phyloP scores from a whole-genome alignment of 1,140 invertebrate genomes.

The Plectrocnemia conspersa region DNA sequence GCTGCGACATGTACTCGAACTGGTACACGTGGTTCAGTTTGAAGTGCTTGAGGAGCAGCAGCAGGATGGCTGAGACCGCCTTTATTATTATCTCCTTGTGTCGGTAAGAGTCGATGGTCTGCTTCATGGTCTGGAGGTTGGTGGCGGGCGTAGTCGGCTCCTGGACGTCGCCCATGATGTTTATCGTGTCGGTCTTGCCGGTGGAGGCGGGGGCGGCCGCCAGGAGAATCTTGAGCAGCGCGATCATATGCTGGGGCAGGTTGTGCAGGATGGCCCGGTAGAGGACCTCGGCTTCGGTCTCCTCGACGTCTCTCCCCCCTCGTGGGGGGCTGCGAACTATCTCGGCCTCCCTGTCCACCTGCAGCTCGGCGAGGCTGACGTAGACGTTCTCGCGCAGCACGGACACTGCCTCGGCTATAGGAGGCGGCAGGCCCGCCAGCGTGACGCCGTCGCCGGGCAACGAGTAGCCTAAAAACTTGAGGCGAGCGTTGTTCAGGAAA shows the following conservation, averaged over 20 bases:
- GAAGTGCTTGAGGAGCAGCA: slow-evolving; percentile 94
- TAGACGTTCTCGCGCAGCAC: slow-evolving; percentile 87
- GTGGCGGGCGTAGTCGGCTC: slow-evolving; percentile 97
- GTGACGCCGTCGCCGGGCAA: slow-evolving; percentile 80
- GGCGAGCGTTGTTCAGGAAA: slow-evolving; percentile 85
- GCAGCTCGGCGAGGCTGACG: slow-evolving; percentile 75
- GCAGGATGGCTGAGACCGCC: slow-evolving; percentile 89
- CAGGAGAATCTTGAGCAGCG: slow-evolving; percentile 92
- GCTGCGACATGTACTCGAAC: slow-evolving; percentile 99
- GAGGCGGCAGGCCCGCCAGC: slow-evolving; percentile 86
- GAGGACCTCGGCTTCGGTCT: slow-evolving; percentile 80
- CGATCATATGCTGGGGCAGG: slow-evolving; percentile 95
- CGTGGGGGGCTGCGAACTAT: slow-evolving; percentile 75
- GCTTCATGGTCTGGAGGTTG: slow-evolving; percentile 93
- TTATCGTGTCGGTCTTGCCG: slow-evolving; percentile 96
- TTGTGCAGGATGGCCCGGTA: slow-evolving; percentile 90
- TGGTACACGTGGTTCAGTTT: slow-evolving; percentile 99
- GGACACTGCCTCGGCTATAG: slow-evolving; percentile 91
- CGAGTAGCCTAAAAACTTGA: slow-evolving; percentile 94
- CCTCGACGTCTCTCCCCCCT: slow-evolving; percentile 65
- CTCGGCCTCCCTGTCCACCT: slow-evolving; percentile 79
- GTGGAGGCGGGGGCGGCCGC: slow-evolving; percentile 97
- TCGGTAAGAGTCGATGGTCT: slow-evolving; percentile 95
- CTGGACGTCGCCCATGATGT: slow-evolving; percentile 95
- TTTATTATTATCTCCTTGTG: slow-evolving; percentile 99